Conservation (phyloP, 2,113 vertebrate genomes). For the Pygoscelis antarcticus region DNA sequence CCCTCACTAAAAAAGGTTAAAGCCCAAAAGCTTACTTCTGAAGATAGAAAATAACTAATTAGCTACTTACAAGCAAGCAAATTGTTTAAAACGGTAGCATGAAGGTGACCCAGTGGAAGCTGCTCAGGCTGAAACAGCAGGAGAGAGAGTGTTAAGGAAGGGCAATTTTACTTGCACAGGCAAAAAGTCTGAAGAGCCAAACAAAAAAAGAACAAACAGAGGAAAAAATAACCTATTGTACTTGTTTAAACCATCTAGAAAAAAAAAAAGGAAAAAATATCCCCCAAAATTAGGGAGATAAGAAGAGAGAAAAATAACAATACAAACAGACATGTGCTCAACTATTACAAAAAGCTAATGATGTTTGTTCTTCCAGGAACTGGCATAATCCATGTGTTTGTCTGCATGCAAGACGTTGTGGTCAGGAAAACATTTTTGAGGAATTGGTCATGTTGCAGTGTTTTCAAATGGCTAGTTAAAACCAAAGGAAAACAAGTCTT, state of each 20-base stretch:
- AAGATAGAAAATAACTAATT: not conserved
- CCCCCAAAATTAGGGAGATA: not conserved
- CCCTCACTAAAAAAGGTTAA: not conserved
- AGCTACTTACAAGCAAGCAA: not conserved
- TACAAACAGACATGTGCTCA: not conserved
- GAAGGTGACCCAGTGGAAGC: not conserved
- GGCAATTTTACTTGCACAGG: not conserved
- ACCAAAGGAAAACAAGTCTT: conserved; percentile 54
- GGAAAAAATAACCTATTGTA: not conserved
- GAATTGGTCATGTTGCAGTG: conserved; percentile 58
- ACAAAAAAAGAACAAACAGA: not conserved
- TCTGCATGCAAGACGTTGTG: conserved; percentile 65
- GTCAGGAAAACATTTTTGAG: conserved; percentile 73
- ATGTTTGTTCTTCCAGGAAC: conserved; percentile 68
- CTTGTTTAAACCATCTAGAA: not conserved
- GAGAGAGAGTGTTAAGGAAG: not conserved
- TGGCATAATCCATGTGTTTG: conserved; percentile 58
- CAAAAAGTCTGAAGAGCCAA: not conserved
- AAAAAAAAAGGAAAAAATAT: not conserved
- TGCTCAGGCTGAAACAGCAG: not conserved
- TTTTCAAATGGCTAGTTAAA: conserved; percentile 60
- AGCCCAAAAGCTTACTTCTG: not conserved
- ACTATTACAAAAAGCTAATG: not conserved
- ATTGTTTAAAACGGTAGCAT: not conserved
- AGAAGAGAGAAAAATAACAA: not conserved